A percentile compares a stretch with the other conserved stretches of the same genome.
Conservation (phyloP, 2,797 vertebrate species). For the Cynodonichthys magdalenae region DNA sequence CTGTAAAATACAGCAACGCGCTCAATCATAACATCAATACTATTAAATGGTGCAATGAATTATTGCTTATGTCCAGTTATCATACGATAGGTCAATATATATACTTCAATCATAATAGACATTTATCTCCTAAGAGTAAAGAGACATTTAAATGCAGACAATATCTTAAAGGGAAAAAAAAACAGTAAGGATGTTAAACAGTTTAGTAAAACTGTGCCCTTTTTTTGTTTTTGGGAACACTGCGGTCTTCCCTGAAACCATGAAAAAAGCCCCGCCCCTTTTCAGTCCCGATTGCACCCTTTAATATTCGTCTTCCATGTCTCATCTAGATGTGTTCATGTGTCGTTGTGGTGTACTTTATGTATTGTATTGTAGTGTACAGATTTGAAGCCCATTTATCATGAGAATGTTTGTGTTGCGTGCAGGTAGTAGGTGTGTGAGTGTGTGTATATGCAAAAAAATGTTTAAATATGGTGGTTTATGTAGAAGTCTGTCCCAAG, state of each 20-base stretch:
- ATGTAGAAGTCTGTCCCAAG: neutral
- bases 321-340: conserved; percentile 47
- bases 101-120: neutral
- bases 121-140: neutral
- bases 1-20: conserved; percentile 42
- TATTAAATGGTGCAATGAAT: conserved; percentile 83
- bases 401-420: conserved; percentile 26
- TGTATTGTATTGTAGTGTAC: conserved; percentile 11
- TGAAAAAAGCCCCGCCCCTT: neutral
- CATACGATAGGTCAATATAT: neutral
- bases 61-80: neutral
- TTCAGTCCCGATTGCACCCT: conserved; percentile 73
- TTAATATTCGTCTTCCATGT: conserved; percentile 73
- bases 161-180: no score
- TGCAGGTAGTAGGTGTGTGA: conserved; percentile 15
- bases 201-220: neutral
- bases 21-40: conserved; percentile 44
- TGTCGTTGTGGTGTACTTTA: conserved; percentile 37
- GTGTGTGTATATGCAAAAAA: conserved; percentile 20
- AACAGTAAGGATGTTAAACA: no score
- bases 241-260: conserved; percentile 11
- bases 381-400: conserved; percentile 28
- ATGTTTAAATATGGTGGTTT: conserved; percentile 13
- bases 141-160: no score
- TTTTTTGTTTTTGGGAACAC: conserved; percentile 4